Evolutionary conservation across 2,113 vertebrate genomes (phyloP), one percentile per base, ranked within the genome.

Genomic region (Perca flavescens): DNA sequence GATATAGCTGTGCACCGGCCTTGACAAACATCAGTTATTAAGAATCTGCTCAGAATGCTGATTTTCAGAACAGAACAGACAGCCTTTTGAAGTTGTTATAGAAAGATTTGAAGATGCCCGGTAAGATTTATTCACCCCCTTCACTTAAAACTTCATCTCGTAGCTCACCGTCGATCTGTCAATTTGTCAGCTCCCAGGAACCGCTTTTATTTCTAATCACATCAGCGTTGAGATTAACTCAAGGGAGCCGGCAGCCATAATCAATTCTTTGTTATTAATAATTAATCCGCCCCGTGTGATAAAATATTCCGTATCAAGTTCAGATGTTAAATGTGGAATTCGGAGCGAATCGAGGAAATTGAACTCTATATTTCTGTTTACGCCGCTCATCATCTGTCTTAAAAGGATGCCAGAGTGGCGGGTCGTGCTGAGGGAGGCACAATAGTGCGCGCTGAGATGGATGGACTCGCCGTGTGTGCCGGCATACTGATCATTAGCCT

Each of bases 201-300:
- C 61, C 3, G 10, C 84, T 89, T 91, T 88, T 80, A 88, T 80
- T 91, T 90, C 76, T 79, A 86, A 84, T 93, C 85, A 87, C 88
- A 89, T 87, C 81, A 73, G 62, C 64, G 54, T 76, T 74, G 68
- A 79, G 83, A 84, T 90, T 73, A 88, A 79, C 89, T 87, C 80
- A 1, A 56, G 87, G 76, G 83, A 86, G 74, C 80, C 80, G 14
- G 84, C 79, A 85, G 84, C 69, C 64, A 61, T 90, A 88, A 91
- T 92, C 88, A 88, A 84, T 90, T 90, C 88, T 70, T 74, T 87
- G 77, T 92, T 87, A 84, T 94, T 84, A 91, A 93, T 91, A 87
- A 91, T 92, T 81, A 83, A 92, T 79, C 63, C 4, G 22, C 34
- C 57, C 49, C n/a, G 10, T 6, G 4, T 53, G 72, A 80, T 91